Conservation (phyloP, 2,113 vertebrate genomes). For the Odobenus rosmarus region DNA sequence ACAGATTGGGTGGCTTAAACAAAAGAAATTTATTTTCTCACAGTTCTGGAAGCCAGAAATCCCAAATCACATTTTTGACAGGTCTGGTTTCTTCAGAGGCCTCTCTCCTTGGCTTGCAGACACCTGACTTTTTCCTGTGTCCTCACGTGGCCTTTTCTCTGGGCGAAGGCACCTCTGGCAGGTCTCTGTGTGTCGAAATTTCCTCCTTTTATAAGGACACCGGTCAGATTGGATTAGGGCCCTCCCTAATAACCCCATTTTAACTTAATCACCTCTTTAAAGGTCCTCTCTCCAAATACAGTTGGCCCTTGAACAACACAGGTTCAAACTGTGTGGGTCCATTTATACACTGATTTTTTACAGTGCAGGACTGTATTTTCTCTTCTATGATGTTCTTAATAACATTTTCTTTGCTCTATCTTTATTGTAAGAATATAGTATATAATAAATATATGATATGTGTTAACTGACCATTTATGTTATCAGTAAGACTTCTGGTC, state of each 20-base stretch:
- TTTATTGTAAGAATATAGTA: background rate
- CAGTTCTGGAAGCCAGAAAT: background rate
- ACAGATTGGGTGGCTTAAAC: background rate
- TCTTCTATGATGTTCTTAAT: background rate
- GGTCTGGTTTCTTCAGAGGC: background rate
- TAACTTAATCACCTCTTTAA: background rate
- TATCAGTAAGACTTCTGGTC: background rate
- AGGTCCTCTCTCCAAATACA: background rate
- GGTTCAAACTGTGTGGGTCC: background rate
- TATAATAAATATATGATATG: background rate
- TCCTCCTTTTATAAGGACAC: background rate
- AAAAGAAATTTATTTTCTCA: background rate
- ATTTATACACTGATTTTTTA: background rate
- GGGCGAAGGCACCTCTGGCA: accelerated
- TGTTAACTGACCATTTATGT: background rate
- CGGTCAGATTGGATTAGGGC: background rate
- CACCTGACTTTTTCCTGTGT: background rate
- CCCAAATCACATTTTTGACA: background rate
- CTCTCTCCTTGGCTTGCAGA: background rate
- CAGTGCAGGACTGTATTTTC: background rate
- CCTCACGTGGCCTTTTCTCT: background rate
- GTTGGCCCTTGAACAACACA: background rate
- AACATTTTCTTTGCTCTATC: background rate
- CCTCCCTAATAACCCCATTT: background rate
- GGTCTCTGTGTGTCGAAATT: background rate